These are phyloP conservation scores for Sebastolobus altivelis DNA, from an alignment of 2,797 vertebrate genomes.

Conservation along the genomic window DNA sequence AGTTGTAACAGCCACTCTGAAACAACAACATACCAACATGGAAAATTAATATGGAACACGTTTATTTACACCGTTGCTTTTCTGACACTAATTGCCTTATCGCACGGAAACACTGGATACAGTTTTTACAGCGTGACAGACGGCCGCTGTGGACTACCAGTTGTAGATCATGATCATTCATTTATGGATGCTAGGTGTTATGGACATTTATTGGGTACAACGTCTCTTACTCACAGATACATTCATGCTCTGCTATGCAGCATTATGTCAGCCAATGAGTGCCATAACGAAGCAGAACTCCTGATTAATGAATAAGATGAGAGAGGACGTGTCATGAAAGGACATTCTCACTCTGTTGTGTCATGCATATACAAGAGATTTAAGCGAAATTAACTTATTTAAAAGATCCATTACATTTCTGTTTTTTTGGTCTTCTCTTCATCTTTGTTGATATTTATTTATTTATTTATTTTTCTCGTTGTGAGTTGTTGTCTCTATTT, in stretches of 20 bases:
- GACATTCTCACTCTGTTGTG: neutral
- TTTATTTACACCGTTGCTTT: neutral
- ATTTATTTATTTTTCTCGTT: too few species aligned
- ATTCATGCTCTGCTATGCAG: neutral
- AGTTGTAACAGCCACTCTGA: slow-evolving; percentile 93
- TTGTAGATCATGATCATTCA: neutral
- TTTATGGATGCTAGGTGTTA: neutral
- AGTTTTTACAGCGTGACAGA: neutral
- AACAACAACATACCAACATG: slow-evolving; percentile 28
- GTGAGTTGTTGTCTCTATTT: too few species aligned
- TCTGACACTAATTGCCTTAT: neutral
- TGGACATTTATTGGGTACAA: neutral
- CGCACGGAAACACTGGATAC: neutral
- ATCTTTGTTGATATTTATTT: too few species aligned
- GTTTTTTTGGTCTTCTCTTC: too few species aligned
- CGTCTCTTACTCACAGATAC: neutral
- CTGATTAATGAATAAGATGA: neutral
- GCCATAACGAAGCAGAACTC: neutral
- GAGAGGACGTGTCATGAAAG: neutral
- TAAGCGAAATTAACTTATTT: neutral
- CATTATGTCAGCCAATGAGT: neutral
- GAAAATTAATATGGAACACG: neutral
- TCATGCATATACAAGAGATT: neutral
- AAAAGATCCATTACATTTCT: too few species aligned
- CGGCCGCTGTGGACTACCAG: neutral